phyloP scores from a whole-genome alignment of 2,888 invertebrate species.

The Dryocosmus kuriphilus region DNA sequence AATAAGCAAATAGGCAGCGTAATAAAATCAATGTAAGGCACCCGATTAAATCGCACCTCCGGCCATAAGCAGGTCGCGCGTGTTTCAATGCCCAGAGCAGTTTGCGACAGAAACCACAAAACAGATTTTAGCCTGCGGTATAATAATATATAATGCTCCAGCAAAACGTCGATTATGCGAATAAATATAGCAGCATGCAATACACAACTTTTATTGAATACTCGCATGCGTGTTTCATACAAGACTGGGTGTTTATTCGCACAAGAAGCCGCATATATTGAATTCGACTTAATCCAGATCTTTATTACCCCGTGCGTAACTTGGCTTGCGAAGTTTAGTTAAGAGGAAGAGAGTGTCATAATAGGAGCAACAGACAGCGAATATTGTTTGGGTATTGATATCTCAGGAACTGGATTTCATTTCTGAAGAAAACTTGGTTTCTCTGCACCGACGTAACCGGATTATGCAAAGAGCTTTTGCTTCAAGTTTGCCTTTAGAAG shows the following conservation, averaged over 20 bases:
- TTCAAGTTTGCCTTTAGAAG: slow-evolving; percentile 9
- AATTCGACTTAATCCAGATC: slow-evolving; percentile 60
- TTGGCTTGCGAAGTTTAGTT: not conserved
- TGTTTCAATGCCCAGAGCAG: slow-evolving; percentile 36
- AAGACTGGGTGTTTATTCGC: slow-evolving; percentile 22
- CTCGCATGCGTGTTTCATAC: slow-evolving; percentile 17
- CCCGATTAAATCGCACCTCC: slow-evolving; percentile 31
- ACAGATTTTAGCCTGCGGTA: slow-evolving; percentile 43
- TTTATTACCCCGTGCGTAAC: slow-evolving; percentile 58
- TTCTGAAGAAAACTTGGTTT: slow-evolving; percentile 15
- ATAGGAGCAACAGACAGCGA: not conserved
- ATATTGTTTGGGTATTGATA: slow-evolving; percentile 15
- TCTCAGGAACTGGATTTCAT: slow-evolving; percentile 25
- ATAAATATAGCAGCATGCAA: slow-evolving; percentile 58
- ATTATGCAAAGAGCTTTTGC: slow-evolving; percentile 38
- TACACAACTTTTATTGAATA: slow-evolving; percentile 57
- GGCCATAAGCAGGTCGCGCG: slow-evolving; percentile 33
- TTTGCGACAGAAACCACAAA: slow-evolving; percentile 41
- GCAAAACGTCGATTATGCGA: slow-evolving; percentile 61
- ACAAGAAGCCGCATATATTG: slow-evolving; percentile 29
- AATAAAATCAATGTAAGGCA: slow-evolving; percentile 39
- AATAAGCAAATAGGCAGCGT: slow-evolving; percentile 32
- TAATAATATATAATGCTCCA: slow-evolving; percentile 57
- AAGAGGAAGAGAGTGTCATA: not conserved
- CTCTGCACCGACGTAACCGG: slow-evolving; percentile 23